A percentile compares a stretch with the other conserved stretches of the same genome.
These are phyloP conservation scores for Drosophila koepferae DNA, from an alignment of 2,888 invertebrate genomes.

Conservation along the genomic window DNA sequence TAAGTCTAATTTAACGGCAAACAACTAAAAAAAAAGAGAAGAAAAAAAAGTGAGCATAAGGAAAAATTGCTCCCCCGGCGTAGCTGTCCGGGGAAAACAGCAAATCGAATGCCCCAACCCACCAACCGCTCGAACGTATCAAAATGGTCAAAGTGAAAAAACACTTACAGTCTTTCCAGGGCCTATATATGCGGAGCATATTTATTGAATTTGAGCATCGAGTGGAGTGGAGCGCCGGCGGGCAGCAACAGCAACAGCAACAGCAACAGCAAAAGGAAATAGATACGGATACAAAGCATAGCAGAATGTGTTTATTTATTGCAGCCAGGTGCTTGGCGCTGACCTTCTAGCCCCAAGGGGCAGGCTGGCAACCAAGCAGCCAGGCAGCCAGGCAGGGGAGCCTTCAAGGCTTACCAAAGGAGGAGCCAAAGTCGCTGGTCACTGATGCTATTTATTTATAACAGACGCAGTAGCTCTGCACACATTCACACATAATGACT, in stretches of 20 bases:
- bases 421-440: conserved; percentile 31
- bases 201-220: conserved; percentile 72
- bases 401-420: conserved; percentile 19
- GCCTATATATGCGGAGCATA: conserved; percentile 57
- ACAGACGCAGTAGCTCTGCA: conserved; percentile 23
- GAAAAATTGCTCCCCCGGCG: conserved; percentile 53
- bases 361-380: conserved; percentile 7
- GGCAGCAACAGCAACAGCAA: conserved; percentile 15
- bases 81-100: conserved; percentile 47
- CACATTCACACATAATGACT: conserved; percentile 73
- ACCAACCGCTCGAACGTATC: conserved; percentile 18
- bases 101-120: conserved; percentile 1
- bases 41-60: conserved; percentile 26
- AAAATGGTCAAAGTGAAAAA: conserved; percentile 39
- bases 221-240: conserved; percentile 37
- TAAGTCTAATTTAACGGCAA: conserved; percentile 63
- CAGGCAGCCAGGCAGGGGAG: background rate
- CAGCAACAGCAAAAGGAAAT: conserved; percentile 15
- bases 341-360: conserved; percentile 61
- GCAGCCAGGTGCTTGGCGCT: conserved; percentile 71
- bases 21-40: conserved; percentile 30
- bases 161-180: conserved; percentile 35
- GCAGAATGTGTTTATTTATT: conserved; percentile 72
- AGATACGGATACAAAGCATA: conserved; percentile 46
- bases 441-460: conserved; percentile 60